Evolutionary conservation across 2,797 vertebrate genomes (phyloP), one percentile per base, ranked within the genome.

Genomic region (Thaleichthys pacificus): DNA sequence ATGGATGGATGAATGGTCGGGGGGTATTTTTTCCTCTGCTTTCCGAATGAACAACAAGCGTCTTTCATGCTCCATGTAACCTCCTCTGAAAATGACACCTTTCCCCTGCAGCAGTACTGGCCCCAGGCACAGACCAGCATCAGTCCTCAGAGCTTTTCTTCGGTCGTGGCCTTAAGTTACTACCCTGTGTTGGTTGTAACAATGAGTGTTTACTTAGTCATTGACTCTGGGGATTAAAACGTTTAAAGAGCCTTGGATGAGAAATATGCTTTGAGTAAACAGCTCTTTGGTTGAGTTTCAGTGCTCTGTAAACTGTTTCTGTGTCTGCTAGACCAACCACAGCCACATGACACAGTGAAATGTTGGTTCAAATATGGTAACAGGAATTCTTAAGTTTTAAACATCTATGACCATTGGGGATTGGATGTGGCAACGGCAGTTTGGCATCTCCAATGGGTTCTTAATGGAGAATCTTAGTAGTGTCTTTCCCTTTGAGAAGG

Each of bases 1-100:
- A 68, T 69, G 78, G 80, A 69, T 60, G 64, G 71, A 73, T 75
- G 78, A 72, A 80, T 79, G 69, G 75, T 75, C 77, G 74, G 62
- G 74, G 75, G 77, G 71, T 69, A 76, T 75, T 69, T 67, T 71
- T 21, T 56, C 61, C 28, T 66, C 69, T 69, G 80, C 32, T 35
- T 35, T 35, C 66, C 26, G 21, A 74, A 42, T 64, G 72, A 80
- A 82, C 80, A 84, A 81, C 78, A 85, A 78, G 83, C 76, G 49
- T 74, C 78, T 84, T 85, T 87, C 86, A 87, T 80, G 85, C 81
- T 86, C 66, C 77, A 63, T 71, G 81, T 81, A 85, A 76, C 77
- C 68, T 80, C 3, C 32, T 54, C 61, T 80, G 81, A 86, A 86
- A 86, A 74, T 56, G 76, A 85, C 79, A 83, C 80, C 80, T 80